These are phyloP conservation scores for Sorex araneus DNA, from an alignment of 2,113 vertebrate genomes.

Conservation along the genomic window DNA sequence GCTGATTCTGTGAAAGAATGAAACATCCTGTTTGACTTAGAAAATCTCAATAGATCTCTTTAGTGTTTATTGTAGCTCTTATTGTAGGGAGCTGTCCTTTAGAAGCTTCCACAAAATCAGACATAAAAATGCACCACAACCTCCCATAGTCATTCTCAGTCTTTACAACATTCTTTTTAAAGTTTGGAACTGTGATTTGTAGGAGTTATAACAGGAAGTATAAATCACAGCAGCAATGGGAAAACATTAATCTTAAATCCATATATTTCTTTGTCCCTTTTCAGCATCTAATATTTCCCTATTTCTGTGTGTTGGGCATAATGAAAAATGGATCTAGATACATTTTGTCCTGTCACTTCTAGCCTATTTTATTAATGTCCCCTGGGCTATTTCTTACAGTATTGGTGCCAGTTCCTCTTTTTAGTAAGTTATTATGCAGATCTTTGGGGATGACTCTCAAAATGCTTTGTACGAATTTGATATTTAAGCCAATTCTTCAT, in stretches of 20 bases:
- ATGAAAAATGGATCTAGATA: constrained; percentile 55
- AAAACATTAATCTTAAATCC: constrained; percentile 54
- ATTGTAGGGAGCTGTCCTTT: background rate
- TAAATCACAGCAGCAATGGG: constrained; percentile 28
- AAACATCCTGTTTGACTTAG: constrained; percentile 39
- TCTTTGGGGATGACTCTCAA: constrained; percentile 62
- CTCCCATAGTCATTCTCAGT: background rate
- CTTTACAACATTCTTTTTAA: constrained; percentile 17
- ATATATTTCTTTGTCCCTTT: constrained; percentile 17
- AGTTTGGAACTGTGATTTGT: constrained; percentile 60
- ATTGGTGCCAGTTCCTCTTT: constrained; percentile 51
- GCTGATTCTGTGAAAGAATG: constrained; percentile 24
- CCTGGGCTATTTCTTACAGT: background rate
- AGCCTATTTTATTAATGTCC: constrained; percentile 63
- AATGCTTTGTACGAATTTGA: constrained; percentile 50
- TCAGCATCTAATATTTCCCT: constrained; percentile 40
- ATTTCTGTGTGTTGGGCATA: constrained; percentile 39
- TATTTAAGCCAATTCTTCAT: constrained; percentile 47
- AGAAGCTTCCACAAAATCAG: background rate
- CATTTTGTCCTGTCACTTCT: constrained; percentile 66
- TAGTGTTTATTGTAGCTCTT: constrained; percentile 8
- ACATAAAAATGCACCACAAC: background rate
- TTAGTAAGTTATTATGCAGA: constrained; percentile 66
- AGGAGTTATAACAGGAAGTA: constrained; percentile 30
- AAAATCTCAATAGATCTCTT: background rate